Base-by-base conservation (phyloP, 2,113 vertebrate genomes). In the Ceratotherium simum region DNA sequence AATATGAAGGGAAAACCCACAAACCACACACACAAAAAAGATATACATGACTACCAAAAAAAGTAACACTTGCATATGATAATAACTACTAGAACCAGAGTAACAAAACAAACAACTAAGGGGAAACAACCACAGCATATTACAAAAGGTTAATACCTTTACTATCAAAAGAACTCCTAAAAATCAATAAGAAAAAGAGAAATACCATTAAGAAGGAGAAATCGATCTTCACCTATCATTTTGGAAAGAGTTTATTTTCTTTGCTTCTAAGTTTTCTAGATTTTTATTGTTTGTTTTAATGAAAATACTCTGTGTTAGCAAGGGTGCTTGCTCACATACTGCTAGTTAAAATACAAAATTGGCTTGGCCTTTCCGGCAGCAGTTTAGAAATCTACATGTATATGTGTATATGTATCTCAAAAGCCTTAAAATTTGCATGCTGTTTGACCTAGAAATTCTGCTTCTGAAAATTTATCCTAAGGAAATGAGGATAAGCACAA, bases 11-110 rank as follows among this genome's bases (percentile, higher is more conserved):
- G 48, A 96, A 95, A 96, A 92, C 10, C 9, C 48, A 97, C 79
- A 96, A 97, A 67, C 33, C 90, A 90, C 90, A 84, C 93, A 85
- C 81, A 84, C 88, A 75, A 90, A 96, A 90, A 76, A 88, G 79
- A 90, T 67, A 75, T 10, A 90, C 82, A 67, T 87, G 70, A 72
- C 64, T 92, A 88, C 79, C 42, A 33, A 33, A 75, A 75, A 90
- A 81, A 86, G 81, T 39, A 89, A 78, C 42, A 78, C 48, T 84
- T 89, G 23, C 51, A 69, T 62, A 56, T 72, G 56, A 84, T 48
- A 65, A 48, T 58, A 81, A 91, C 27, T 18, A 86, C 62, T 62
- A 31, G 25, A 81, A 86, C 58, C 51, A 82, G 80, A 85, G 48
- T 56, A 92, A 78, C 23, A 84, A 73, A 92, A 25, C 27, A 58